Conservation (phyloP, 2,113 vertebrate species). For the Tachysurus fulvidraco region DNA sequence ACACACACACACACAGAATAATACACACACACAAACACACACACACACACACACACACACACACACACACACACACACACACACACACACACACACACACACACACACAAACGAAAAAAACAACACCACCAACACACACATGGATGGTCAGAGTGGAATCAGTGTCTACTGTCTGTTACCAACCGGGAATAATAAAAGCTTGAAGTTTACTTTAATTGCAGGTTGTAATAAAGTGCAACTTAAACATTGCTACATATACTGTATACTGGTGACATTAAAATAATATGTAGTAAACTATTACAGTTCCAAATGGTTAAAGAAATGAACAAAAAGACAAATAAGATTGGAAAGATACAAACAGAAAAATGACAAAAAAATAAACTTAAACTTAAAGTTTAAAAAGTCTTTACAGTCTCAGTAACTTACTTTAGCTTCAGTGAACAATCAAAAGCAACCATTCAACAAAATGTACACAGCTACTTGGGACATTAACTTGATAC, state of each 20-base stretch:
- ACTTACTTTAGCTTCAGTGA: background rate
- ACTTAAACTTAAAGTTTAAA: background rate
- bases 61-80: constrained; percentile 15
- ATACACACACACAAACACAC: constrained; percentile 15
- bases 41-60: constrained; percentile 11
- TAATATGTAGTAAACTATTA: background rate
- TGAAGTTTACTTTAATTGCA: background rate
- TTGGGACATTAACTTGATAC: background rate
- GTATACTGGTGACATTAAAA: background rate
- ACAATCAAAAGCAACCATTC: background rate
- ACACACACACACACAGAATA: background rate
- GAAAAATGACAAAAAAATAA: background rate
- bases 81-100: background rate
- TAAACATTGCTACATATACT: background rate
- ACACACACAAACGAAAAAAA: constrained; percentile 19
- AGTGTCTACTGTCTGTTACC: background rate
- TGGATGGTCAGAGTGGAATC: background rate
- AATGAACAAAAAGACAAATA: background rate
- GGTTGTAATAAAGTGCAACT: background rate
- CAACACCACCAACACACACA: constrained; percentile 7
- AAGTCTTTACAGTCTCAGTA: background rate
- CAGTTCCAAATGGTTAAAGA: background rate
- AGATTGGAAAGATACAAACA: background rate
- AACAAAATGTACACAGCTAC: background rate
- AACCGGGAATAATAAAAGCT: background rate